Base-by-base conservation (phyloP, 2,888 invertebrate species). In the Metopia argyrocephala region DNA sequence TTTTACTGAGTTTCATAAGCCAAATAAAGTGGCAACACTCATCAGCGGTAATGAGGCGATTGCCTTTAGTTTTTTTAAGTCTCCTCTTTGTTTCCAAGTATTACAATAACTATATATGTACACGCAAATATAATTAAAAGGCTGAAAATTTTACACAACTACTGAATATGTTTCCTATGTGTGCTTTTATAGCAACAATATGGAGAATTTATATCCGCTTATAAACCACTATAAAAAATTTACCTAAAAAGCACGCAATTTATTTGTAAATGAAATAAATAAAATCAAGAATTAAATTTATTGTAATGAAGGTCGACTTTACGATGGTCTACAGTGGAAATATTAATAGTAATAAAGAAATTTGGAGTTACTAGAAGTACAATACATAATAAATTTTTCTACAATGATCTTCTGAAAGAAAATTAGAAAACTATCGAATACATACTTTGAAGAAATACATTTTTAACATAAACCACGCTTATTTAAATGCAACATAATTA, bases 81-180 rank as follows among this genome's bases (percentile, higher is more conserved):
- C 21, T 50, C 6, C 25, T 9, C 50, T 45, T n/a, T 21, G 3
- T 74, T 38, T 68, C 15, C 62, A n/a, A n/a, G n/a, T n/a, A n/a
- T n/a, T 79, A 69, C 80, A 76, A 65, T 82, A 78, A 84, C 83
- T 82, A 82, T 84, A 31, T 84, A 83, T 83, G 83, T 85, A 79
- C 88, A 88, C 88, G 88, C 88, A 86, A 87, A 84, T 85, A 86
- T 86, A 88, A 89, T 88, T 87, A 87, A 88, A 82, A 79, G 78
- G 46, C 57, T 59, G 57, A 68, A 46, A 62, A 56, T 66, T 48
- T 25, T 15, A 21, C 7, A 64, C 52, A 59, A 65, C 50, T 15
- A 46, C 28, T 54, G 59, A 27, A 59, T 64, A 45, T 66, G 45
- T 25, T 50, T 59, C 21, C 25, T 45, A 28, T n/a, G n/a, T n/a